These are phyloP conservation scores for Matsumurasca onukii DNA, from an alignment of 1,140 invertebrate species.

Conservation along the genomic window DNA sequence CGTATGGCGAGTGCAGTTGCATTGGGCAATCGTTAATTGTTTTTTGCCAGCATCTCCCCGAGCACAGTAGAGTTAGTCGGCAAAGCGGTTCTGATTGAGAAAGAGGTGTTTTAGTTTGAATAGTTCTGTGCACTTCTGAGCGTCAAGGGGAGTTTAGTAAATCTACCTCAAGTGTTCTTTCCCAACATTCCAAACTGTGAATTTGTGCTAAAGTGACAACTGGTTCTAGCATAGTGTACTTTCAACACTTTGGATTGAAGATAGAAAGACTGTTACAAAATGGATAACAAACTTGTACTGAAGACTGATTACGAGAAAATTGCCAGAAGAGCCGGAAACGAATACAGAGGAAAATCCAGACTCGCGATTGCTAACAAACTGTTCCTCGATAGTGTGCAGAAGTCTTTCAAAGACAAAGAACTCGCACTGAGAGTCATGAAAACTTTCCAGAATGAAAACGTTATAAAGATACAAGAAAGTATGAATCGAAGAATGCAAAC, in stretches of 20 bases:
- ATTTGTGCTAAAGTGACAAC: no score
- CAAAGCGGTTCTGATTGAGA: neutral
- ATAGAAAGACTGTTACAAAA: neutral
- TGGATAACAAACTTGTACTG: neutral
- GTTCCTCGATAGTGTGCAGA: neutral
- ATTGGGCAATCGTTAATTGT: conserved; percentile 2
- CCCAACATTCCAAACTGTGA: no score
- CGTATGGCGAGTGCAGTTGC: neutral
- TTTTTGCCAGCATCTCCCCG: conserved; percentile 16
- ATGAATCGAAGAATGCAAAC: neutral
- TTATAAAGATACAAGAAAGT: neutral
- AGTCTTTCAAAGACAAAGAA: neutral
- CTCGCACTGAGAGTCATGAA: neutral
- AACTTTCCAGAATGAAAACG: conserved; percentile 3
- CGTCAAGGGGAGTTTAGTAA: neutral
- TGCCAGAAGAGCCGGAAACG: conserved; percentile 44
- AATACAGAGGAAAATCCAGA: conserved; percentile 65
- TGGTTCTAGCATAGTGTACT: no score
- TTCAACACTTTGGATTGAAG: no score
- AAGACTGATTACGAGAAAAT: neutral
- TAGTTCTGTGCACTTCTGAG: neutral
- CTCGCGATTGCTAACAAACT: neutral
- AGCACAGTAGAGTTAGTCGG: neutral
- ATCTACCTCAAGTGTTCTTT: neutral
- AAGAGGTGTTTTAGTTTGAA: neutral